Evolutionary conservation across 2,888 invertebrate genomes (phyloP), one percentile per base, ranked within the genome.

Genomic region (Pemphredon lugubris): DNA sequence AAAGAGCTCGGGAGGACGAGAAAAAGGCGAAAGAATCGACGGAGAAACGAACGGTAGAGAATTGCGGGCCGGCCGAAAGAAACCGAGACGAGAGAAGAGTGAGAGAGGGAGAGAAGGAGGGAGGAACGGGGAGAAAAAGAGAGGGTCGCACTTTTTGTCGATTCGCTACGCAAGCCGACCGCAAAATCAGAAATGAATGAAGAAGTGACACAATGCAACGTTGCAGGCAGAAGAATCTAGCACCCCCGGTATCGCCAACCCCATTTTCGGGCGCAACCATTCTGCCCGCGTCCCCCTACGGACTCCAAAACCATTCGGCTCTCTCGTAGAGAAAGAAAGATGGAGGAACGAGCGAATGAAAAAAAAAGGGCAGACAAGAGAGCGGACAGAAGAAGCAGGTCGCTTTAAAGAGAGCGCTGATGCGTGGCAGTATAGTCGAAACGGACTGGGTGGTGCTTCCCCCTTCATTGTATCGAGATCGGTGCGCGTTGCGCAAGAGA

Each of bases 91-190:
- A 58, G 47, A 64, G 47, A 53, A 50, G 44, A 51, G 40, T 42
- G 44, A 44, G 11, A 48, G 9, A 20, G n/a, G 18, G 21, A 55
- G 40, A 23, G 37, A 39, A 37, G 47, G 39, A 26, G 14, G 23
- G 53, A 48, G 21, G 37, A 23, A 14, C 18, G 21, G 54, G 53
- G 47, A 51, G 47, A 21, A n/a, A n/a, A n/a, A n/a, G 57, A 14
- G 45, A 58, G 47, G 61, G 54, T 50, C 54, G 59, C 42, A 53
- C 72, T 77, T 75, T 79, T 79, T 73, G 73, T 75, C 67, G 81
- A 87, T 89, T 89, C 83, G 89, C 84, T 85, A 88, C 88, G 89
- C 89, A 89, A 88, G 87, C 87, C 89, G 79, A 89, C 89, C 89
- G 87, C 89, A 89, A 89, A 89, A 89, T 89, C 89, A 85, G 86